Base-by-base conservation (phyloP, 1,140 invertebrate genomes). In the Wasmannia auropunctata region DNA sequence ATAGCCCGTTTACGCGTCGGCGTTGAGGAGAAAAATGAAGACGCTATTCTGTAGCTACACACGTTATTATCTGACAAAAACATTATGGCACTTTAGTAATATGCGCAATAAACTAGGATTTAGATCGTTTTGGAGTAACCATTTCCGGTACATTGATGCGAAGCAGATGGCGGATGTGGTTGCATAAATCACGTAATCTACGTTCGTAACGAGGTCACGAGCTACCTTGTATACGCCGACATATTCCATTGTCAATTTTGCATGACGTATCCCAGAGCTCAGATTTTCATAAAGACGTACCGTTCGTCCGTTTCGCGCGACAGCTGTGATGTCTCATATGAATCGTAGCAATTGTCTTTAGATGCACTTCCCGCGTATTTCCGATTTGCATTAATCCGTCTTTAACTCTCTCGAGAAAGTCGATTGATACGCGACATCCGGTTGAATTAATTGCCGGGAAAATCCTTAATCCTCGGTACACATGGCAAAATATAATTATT, bases 211-310 rank as follows among this genome's bases (percentile, higher is more conserved):
- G 49, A 81, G 51, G 63, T 69, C 77, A 54, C 31, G 22, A 69
- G 11, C 11, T 25, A 77, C 5, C 37, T 72, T 31, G 46, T 31
- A 51, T 69, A 54, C 8, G n/a, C 25, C 51, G 49, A 72, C 65
- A 81, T 81, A 56, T 81, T 37, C 14, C n/a, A 40, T 10, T 81
- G 63, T 81, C 79, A 81, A 72, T 81, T 81, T 81, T 81, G 22
- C 51, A 56, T 25, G 14, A 72, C 25, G 16, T 43, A 31, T 58
- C 37, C 34, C 37, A 51, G 31, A 43, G 22, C 49, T 25, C 22
- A 49, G 22, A 70, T 81, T 54, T 70, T 58, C 37, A 72, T 40
- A 72, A 43, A 81, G 31, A 81, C 22, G 19, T 31, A 40, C 10
- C 25, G 31, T 79, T 58, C 28, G 11, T 70, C 34, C 19, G 37